phyloP scores from a whole-genome alignment of 2,888 invertebrate genomes.

The Hirtodrosophila confusa region DNA sequence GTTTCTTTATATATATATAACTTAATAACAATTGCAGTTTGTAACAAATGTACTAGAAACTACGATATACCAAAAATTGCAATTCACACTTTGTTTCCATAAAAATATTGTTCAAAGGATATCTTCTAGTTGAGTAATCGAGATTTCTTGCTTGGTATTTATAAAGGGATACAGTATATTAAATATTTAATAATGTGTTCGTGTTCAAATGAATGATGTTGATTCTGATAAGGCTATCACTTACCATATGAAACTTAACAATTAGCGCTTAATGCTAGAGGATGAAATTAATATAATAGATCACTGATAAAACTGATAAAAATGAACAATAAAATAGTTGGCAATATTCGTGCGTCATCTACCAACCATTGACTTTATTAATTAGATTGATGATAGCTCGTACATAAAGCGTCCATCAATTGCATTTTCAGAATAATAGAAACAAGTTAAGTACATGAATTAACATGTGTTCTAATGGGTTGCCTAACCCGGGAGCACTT shows the following conservation, averaged over 20 bases:
- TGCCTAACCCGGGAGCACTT: constrained; percentile 1
- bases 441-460: constrained; percentile 1
- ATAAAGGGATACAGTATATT: constrained; percentile 7
- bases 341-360: constrained; percentile 16
- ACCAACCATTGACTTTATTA: constrained; percentile 23
- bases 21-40: too few species aligned
- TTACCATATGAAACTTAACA: not conserved
- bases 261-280: constrained; percentile 3
- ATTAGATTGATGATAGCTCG: constrained; percentile 7
- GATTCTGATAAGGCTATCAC: constrained; percentile 16
- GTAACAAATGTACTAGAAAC: too few species aligned
- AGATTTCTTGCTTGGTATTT: constrained; percentile 32
- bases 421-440: not conserved
- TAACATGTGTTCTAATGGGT: constrained; percentile 1
- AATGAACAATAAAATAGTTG: constrained; percentile 6
- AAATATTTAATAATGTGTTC: constrained; percentile 39
- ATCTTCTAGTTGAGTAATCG: too few species aligned
- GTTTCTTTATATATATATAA: too few species aligned
- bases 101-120: too few species aligned
- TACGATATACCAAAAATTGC: too few species aligned
- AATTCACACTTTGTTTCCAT: too few species aligned
- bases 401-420: constrained; percentile 1
- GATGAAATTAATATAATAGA: constrained; percentile 20
- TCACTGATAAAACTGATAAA: constrained; percentile 16
- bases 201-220: constrained; percentile 3